Conservation (phyloP, 2,797 vertebrate species). For the Pseudomugil tenellus region DNA sequence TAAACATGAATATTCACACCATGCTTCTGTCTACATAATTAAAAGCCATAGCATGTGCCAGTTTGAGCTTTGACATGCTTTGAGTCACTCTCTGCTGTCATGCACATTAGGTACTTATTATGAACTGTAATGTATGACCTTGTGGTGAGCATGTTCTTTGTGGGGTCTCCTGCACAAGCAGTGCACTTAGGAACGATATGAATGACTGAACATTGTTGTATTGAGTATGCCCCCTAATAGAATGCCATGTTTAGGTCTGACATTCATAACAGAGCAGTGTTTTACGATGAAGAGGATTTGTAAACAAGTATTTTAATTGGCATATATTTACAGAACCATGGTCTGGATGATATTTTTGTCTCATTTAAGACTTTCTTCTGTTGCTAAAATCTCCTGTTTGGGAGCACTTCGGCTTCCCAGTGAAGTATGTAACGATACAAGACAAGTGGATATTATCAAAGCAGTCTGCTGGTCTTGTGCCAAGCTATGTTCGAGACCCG, state of each 20-base stretch:
- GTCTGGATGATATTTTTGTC: constrained; percentile 71
- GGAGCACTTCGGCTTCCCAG: too few species aligned
- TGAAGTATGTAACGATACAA: too few species aligned
- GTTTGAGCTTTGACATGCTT: constrained; percentile 55
- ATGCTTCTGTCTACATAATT: constrained; percentile 59
- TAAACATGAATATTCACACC: constrained; percentile 65
- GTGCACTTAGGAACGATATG: constrained; percentile 68
- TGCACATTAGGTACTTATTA: constrained; percentile 62
- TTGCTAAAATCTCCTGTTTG: too few species aligned
- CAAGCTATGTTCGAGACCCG: too few species aligned
- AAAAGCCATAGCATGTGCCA: constrained; percentile 54
- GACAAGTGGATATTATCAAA: too few species aligned
- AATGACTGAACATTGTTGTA: constrained; percentile 77
- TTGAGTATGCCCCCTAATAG: constrained; percentile 71
- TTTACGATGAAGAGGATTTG: constrained; percentile 57
- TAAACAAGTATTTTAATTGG: constrained; percentile 71
- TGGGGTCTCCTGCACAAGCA: constrained; percentile 65
- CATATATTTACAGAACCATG: constrained; percentile 73
- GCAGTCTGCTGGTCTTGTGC: too few species aligned
- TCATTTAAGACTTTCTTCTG: too few species aligned
- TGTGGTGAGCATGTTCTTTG: constrained; percentile 66
- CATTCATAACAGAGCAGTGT: constrained; percentile 68
- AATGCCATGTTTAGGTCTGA: constrained; percentile 73
- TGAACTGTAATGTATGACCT: constrained; percentile 77
- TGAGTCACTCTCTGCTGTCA: constrained; percentile 66